A percentile compares a stretch with the other conserved stretches of the same genome.
Evolutionary conservation across 1,140 invertebrate genomes (phyloP).

Genomic region (Heterodera carotae): DNA sequence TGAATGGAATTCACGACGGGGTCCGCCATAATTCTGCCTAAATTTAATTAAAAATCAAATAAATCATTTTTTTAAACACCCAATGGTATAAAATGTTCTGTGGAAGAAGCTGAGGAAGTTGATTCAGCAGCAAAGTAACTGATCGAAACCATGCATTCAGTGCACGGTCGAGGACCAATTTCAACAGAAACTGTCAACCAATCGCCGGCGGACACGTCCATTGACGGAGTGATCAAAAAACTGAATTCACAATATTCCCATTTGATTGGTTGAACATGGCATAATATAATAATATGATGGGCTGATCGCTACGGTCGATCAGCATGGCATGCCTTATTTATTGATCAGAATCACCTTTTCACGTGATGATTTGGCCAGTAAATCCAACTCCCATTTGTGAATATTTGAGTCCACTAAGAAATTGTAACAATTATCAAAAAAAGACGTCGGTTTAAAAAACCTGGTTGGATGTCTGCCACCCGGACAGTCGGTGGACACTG

Average conservation of each 20-base stretch:
- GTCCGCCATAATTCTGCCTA: not conserved
- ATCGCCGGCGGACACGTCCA: not conserved
- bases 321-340: no score
- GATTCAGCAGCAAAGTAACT: not conserved
- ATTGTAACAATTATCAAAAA: not conserved
- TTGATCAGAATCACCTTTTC: no score
- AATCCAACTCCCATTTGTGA: not conserved
- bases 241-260: not conserved
- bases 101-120: not conserved
- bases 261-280: no score
- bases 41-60: not conserved
- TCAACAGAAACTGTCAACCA: not conserved
- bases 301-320: no score
- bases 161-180: not conserved
- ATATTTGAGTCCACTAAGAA: not conserved
- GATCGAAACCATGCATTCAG: not conserved
- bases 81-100: not conserved
- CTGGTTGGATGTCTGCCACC: not conserved
- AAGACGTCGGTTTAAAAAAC: no score
- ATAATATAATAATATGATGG: no score
- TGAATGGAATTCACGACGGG: not conserved
- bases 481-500: not conserved
- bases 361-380: not conserved
- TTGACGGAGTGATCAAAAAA: slow-evolving; percentile 2
- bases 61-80: not conserved